phyloP scores from a whole-genome alignment of 2,888 invertebrate genomes.

The Apamea sordens region DNA sequence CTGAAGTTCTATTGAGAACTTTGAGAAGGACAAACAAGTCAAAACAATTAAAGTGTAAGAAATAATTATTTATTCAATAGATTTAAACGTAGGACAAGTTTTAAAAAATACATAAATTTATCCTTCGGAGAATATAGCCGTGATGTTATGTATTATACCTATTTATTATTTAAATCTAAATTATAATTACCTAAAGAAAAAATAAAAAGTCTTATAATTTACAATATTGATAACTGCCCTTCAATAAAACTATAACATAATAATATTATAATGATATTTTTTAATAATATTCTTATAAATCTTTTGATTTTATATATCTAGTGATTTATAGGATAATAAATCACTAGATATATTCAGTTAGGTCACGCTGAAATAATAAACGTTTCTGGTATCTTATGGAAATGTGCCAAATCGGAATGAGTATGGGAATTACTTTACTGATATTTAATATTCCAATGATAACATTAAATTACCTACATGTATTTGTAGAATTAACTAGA shows the following conservation, averaged over 20 bases:
- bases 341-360: not conserved
- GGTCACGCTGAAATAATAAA: constrained; percentile 13
- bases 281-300: not conserved
- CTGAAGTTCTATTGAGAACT: not conserved
- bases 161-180: not conserved
- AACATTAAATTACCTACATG: not conserved
- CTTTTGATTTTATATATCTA: too few relatives aligned
- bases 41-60: not conserved
- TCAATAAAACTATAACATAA: not conserved
- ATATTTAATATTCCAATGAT: not conserved
- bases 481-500: not conserved
- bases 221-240: not conserved
- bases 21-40: constrained; percentile 7
- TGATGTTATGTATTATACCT: not conserved
- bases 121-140: not conserved
- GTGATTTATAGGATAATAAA: not conserved
- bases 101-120: not conserved
- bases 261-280: not conserved
- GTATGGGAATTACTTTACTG: constrained; percentile 3
- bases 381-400: constrained; percentile 9
- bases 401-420: constrained; percentile 24
- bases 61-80: too few relatives aligned
- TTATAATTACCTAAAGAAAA: not conserved
- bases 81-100: not conserved
- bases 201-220: not conserved